Evolutionary conservation across 37 sponge, comb jelly and placozoan species (phyloP).

Genomic region (Chondrosia reniformis): DNA sequence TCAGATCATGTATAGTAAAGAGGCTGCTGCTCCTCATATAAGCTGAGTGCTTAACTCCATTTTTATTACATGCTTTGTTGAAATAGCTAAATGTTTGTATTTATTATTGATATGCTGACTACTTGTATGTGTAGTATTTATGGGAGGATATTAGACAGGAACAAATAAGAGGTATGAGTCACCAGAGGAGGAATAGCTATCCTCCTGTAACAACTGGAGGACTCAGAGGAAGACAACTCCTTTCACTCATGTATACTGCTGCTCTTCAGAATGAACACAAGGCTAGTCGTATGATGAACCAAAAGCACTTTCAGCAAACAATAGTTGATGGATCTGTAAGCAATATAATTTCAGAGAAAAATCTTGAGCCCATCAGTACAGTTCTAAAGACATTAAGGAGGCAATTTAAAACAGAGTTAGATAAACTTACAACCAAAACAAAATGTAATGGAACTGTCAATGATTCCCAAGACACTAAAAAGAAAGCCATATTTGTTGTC

Average conservation of each 20-base stretch:
- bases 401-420: too few species aligned
- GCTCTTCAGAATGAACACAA: conserved; percentile 22
- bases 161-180: not conserved
- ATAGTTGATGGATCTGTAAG: not conserved
- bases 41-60: too few species aligned
- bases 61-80: too few species aligned
- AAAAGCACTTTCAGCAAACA: conserved; percentile 9
- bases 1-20: too few species aligned
- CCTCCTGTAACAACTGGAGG: not conserved
- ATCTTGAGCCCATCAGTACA: not conserved
- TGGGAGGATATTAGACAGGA: not conserved
- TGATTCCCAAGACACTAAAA: too few species aligned
- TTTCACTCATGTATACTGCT: conserved; percentile 2
- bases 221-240: not conserved
- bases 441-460: too few species aligned
- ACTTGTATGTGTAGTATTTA: conserved; percentile 2
- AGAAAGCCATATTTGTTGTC: too few species aligned
- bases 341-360: not conserved
- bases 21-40: too few species aligned
- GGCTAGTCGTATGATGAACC: not conserved
- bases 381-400: not conserved
- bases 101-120: not conserved
- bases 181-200: not conserved
- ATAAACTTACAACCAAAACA: too few species aligned
- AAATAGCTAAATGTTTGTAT: too few species aligned